Evolutionary conservation across 2,113 vertebrate genomes (phyloP).

Genomic region (Cyphomyrus discorhynchus): DNA sequence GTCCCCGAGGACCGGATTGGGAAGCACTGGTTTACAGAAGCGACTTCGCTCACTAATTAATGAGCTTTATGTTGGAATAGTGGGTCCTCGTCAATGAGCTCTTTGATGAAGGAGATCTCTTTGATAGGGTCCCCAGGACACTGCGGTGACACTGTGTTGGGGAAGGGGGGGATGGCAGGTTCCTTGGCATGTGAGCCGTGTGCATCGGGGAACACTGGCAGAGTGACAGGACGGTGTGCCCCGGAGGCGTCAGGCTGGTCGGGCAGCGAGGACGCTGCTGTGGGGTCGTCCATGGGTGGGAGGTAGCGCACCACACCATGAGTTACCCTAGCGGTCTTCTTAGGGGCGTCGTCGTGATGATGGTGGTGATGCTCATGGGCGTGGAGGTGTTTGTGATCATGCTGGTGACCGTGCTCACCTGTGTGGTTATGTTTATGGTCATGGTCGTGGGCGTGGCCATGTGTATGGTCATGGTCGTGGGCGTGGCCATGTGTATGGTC

Average conservation of each 20-base stretch:
- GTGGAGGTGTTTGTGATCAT: constrained; percentile 33
- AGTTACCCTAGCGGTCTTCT: constrained; percentile 1
- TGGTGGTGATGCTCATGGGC: constrained; percentile 40
- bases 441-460: constrained; percentile 24
- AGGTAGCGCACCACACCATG: constrained; percentile 40
- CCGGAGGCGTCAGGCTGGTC: constrained; percentile 27
- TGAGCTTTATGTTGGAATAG: constrained; percentile 38
- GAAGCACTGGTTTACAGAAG: background rate
- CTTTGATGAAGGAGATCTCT: background rate
- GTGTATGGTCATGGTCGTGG: constrained; percentile 36
- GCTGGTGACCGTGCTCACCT: constrained; percentile 11
- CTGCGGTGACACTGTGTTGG: constrained; percentile 34
- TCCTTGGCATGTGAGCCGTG: constrained; percentile 32
- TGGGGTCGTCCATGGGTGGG: constrained; percentile 36
- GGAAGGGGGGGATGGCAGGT: constrained; percentile 46
- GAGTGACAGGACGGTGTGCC: constrained; percentile 33
- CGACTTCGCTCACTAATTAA: background rate
- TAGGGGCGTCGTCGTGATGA: constrained; percentile 51
- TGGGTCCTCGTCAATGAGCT: constrained; percentile 48
- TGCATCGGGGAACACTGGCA: constrained; percentile 44
- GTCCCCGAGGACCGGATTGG: background rate
- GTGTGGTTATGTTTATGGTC: background rate
- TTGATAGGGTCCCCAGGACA: constrained; percentile 29
- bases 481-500: background rate
- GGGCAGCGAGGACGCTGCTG: background rate